Base-by-base conservation (phyloP, 2,113 vertebrate genomes). In the Piliocolobus tephrosceles region DNA sequence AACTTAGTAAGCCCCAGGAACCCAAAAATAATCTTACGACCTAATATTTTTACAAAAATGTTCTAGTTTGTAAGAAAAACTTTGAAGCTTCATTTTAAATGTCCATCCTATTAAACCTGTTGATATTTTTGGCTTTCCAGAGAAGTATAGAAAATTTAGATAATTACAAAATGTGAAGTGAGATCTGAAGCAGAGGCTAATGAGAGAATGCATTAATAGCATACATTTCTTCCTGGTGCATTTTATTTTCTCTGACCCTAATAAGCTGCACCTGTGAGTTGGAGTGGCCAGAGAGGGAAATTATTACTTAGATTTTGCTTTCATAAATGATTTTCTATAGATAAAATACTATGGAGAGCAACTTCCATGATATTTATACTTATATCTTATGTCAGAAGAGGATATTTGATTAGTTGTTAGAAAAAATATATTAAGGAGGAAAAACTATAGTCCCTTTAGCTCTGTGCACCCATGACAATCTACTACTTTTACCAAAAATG, bases 41-140 rank as follows among this genome's bases (percentile, higher is more conserved):
- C 18, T 95, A 72, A 64, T 20, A 70, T 7, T 75, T 96, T 93
- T 73, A 90, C 1, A 68, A 91, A 94, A 95, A 55, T 35, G 16
- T 40, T 88, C 2, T 84, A 40, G n/a, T 57, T 81, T 87, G 25
- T 80, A 14, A 81, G 32, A 80, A 93, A 96, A 64, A 45, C 32
- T 80, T 25, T 80, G 10, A 94, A 86, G 27, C 16, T 93, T 91
- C 25, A 75, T 94, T 92, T 96, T 81, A 96, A 91, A 97, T 75
- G 13, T 13, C 16, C 30, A 83, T 52, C 4, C 2, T 90, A 47
- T 45, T 72, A 43, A 81, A 50, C 50, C 58, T 83, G 2, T 76
- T 78, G 23, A 32, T 87, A 82, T 76, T 85, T 79, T 27, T 4
- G 18, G 3, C 18, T 94, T 84, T 90, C 13, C 35, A 38, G 43